Evolutionary conservation across 2,888 invertebrate genomes (phyloP).

Genomic region (Neoaliturus tenellus): DNA sequence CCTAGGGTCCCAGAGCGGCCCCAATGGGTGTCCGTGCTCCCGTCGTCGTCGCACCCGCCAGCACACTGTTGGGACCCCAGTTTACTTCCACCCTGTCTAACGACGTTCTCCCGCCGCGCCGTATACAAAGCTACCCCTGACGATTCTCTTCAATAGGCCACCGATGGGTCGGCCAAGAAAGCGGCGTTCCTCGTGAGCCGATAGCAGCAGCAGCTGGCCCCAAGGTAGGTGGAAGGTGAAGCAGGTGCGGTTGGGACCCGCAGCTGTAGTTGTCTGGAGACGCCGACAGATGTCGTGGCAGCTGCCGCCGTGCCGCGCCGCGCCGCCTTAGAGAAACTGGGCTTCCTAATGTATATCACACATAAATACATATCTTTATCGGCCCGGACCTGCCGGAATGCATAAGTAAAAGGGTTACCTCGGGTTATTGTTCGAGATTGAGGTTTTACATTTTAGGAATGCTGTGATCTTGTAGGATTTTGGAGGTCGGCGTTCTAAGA

Average conservation of each 20-base stretch:
- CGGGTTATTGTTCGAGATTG: neutral
- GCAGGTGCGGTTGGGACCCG: neutral
- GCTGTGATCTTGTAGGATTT: no score
- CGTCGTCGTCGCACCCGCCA: no score
- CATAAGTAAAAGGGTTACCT: neutral
- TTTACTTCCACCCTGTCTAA: no score
- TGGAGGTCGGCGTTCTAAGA: neutral
- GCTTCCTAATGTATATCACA: slow-evolving; percentile 18
- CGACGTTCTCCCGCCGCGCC: no score
- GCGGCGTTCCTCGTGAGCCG: neutral
- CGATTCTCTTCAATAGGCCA: no score
- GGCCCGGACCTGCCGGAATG: neutral
- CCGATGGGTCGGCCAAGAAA: no score
- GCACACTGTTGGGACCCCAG: no score
- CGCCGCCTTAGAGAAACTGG: neutral
- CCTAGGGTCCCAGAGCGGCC: no score
- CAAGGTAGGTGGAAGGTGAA: neutral
- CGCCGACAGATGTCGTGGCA: neutral
- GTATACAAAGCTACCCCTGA: no score
- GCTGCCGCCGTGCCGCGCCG: neutral
- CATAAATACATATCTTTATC: slow-evolving; percentile 18
- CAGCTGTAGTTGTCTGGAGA: neutral
- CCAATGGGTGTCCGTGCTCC: no score
- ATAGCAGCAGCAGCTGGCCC: neutral
- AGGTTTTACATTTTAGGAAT: neutral